phyloP scores from a whole-genome alignment of 2,113 vertebrate genomes.

The Donacobius atricapilla region DNA sequence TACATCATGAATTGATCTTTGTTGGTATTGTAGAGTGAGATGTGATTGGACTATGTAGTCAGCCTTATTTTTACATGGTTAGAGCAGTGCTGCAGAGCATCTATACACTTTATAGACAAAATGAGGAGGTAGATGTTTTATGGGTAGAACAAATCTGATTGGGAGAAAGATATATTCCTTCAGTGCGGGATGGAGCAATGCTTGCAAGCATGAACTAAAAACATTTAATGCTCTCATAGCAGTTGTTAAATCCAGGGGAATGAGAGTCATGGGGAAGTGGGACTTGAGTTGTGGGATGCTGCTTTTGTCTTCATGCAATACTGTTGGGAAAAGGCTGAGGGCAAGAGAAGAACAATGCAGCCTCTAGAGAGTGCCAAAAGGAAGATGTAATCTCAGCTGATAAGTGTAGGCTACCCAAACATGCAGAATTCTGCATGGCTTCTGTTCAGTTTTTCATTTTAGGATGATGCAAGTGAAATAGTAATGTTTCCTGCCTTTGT shows the following conservation, averaged over 20 bases:
- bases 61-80: not conserved
- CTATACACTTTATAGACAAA: not conserved
- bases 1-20: not conserved
- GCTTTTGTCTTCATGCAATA: not conserved
- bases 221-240: not conserved
- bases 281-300: not conserved
- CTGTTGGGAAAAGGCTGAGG: not conserved
- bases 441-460: not conserved
- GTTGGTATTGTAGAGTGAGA: not conserved
- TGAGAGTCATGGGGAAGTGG: not conserved
- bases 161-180: not conserved
- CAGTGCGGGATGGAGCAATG: not conserved
- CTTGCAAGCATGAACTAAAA: not conserved
- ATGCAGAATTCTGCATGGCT: not conserved
- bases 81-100: not conserved
- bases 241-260: not conserved
- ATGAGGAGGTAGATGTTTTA: not conserved
- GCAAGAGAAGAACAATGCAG: not conserved
- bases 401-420: not conserved
- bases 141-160: not conserved
- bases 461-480: not conserved
- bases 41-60: not conserved
- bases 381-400: not conserved
- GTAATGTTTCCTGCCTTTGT: slow-evolving; percentile 51
- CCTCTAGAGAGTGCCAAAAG: not conserved